Evolutionary conservation across 2,113 vertebrate genomes (phyloP).

Genomic region (Eretmochelys imbricata): DNA sequence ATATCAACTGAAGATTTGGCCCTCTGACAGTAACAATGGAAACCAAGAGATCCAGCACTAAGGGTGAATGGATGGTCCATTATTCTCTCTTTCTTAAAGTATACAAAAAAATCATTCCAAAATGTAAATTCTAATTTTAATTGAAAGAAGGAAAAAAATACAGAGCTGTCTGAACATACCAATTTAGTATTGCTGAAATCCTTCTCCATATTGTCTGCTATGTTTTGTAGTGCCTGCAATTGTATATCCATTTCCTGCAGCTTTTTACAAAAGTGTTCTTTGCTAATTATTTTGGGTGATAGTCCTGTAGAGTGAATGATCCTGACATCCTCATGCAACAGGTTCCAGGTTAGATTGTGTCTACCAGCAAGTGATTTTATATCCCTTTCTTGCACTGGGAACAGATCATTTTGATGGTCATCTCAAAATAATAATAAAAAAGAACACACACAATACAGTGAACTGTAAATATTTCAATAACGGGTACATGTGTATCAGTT

Average conservation of each 20-base stretch:
- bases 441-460: not conserved
- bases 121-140: not conserved
- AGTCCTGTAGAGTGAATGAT: not conserved
- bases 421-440: not conserved
- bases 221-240: constrained; percentile 82
- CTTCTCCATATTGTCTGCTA: constrained; percentile 85
- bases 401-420: not conserved
- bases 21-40: accelerated
- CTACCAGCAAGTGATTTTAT: not conserved
- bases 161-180: constrained; percentile 61
- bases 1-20: not conserved
- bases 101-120: not conserved
- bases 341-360: constrained; percentile 52
- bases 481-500: not conserved
- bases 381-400: not conserved
- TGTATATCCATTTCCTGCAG: constrained; percentile 85
- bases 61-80: not conserved
- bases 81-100: not conserved
- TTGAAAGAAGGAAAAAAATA: not conserved
- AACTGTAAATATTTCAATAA: not conserved
- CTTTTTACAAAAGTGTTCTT: constrained; percentile 75
- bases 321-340: not conserved
- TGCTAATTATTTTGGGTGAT: constrained; percentile 11
- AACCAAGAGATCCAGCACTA: not conserved
- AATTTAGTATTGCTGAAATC: constrained; percentile 81